These are phyloP conservation scores for Corapipo altera DNA, from an alignment of 2,113 vertebrate genomes.

Conservation along the genomic window DNA sequence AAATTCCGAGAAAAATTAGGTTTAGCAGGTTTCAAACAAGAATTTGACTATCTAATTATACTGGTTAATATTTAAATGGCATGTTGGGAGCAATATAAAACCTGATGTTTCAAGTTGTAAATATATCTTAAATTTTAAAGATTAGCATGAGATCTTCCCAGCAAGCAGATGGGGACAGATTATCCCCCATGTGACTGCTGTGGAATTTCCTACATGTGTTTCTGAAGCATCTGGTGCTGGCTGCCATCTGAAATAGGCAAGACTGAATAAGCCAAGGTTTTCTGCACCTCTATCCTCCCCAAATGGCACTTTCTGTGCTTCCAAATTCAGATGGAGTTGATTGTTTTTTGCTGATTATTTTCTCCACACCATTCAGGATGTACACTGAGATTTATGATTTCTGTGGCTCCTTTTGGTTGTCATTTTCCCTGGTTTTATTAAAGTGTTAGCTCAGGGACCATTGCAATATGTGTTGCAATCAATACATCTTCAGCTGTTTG, in stretches of 20 bases:
- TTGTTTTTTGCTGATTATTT: background rate
- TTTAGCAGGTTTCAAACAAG: background rate
- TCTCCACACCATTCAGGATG: background rate
- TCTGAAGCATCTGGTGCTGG: conserved; percentile 13
- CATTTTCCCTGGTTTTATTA: conserved; percentile 13
- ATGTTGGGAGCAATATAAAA: background rate
- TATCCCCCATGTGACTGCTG: conserved; percentile 25
- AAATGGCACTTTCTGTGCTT: background rate
- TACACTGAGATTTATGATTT: background rate
- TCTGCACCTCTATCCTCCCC: background rate
- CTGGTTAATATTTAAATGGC: background rate
- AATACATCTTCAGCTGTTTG: conserved; percentile 14
- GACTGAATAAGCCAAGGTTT: background rate
- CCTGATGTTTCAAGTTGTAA: conserved; percentile 11
- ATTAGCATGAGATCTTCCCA: conserved; percentile 39
- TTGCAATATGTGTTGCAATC: conserved; percentile 12
- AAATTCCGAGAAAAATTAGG: background rate
- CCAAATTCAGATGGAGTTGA: conserved; percentile 1
- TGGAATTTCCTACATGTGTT: conserved; percentile 46
- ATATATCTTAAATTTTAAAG: conserved; percentile 31
- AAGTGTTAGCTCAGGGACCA: background rate
- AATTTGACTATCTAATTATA: background rate
- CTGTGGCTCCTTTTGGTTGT: background rate
- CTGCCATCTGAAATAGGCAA: conserved; percentile 8
- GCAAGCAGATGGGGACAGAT: conserved; percentile 26